Conservation (phyloP, 2,113 vertebrate species). For the Fukomys damarensis region DNA sequence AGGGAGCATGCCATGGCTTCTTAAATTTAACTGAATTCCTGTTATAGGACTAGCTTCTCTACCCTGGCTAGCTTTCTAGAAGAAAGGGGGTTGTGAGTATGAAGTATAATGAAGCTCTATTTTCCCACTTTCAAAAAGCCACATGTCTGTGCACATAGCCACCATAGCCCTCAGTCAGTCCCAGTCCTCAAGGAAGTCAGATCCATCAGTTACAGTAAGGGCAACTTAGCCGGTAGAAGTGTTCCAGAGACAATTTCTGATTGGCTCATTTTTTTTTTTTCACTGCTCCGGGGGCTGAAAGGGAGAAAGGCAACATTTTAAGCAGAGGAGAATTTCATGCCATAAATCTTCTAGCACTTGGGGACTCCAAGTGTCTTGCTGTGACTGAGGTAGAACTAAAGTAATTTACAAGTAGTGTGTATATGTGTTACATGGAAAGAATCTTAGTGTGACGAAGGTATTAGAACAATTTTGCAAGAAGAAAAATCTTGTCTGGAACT, state of each 20-base stretch:
- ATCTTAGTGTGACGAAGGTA: conserved; percentile 33
- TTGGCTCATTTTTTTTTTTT: background rate
- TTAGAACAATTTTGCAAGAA: conserved; percentile 45
- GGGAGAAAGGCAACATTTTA: background rate
- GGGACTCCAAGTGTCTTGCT: background rate
- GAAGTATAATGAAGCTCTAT: background rate
- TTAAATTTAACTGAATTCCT: background rate
- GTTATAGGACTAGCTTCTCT: background rate
- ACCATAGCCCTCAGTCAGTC: background rate
- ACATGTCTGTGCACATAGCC: background rate
- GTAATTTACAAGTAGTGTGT: background rate
- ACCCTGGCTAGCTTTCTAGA: background rate
- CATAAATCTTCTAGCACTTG: conserved; percentile 44
- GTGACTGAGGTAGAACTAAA: background rate
- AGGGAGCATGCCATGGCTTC: background rate
- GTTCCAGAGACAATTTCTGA: conserved; percentile 17
- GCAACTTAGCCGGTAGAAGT: background rate
- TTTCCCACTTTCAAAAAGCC: conserved; percentile 6
- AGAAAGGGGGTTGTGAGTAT: background rate
- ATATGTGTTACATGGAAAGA: background rate
- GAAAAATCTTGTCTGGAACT: conserved; percentile 17
- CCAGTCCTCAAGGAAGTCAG: background rate
- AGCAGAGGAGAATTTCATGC: background rate
- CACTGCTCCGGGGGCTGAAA: background rate
- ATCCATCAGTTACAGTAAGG: background rate